Evolutionary conservation across 2,113 vertebrate genomes (phyloP).

Genomic region (Setophaga kirtlandii): DNA sequence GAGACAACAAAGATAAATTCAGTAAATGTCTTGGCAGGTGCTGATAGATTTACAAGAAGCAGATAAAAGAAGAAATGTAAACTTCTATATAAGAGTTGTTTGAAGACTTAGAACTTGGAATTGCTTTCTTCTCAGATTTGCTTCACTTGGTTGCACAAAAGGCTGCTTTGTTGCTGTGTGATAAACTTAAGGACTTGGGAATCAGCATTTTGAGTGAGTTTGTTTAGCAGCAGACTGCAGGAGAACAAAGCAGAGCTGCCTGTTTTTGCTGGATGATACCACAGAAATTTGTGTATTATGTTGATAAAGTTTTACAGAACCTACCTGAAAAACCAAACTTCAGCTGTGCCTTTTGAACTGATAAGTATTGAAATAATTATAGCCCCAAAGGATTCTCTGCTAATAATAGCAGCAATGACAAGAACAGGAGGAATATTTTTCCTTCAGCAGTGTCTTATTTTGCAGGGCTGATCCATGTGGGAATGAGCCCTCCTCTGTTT

Average conservation of each 20-base stretch:
- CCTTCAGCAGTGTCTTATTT: background rate
- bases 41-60: background rate
- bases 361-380: background rate
- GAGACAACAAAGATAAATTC: background rate
- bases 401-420: background rate
- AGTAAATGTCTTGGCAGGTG: background rate
- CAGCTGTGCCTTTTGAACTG: background rate
- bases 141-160: background rate
- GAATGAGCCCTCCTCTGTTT: background rate
- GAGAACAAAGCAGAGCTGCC: background rate
- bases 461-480: background rate
- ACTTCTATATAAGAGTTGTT: background rate
- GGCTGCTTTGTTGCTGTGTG: background rate
- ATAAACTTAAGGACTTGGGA: background rate
- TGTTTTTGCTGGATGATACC: background rate
- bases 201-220: constrained; percentile 7
- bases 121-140: constrained; percentile 4
- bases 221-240: constrained; percentile 11
- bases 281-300: background rate
- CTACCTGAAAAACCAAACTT: background rate
- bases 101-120: background rate
- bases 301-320: constrained; percentile 38
- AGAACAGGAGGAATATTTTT: background rate
- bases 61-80: background rate
- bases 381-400: background rate